These are phyloP conservation scores for Emmelina monodactyla DNA, from an alignment of 2,888 invertebrate species.

Conservation along the genomic window DNA sequence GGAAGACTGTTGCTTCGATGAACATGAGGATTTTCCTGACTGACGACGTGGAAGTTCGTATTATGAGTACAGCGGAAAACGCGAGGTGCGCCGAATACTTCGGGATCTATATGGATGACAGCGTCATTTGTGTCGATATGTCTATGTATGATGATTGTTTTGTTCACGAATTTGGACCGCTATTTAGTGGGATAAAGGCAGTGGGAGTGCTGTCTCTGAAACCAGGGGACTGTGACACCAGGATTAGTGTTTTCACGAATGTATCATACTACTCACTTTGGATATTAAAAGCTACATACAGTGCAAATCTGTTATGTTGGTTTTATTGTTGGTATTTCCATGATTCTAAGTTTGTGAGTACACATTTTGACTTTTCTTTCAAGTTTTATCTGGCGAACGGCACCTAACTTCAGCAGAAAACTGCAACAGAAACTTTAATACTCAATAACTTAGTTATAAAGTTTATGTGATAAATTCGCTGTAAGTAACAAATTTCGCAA, in stretches of 20 bases:
- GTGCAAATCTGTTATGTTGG: too few species aligned
- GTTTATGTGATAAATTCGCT: too few species aligned
- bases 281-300: constrained; percentile 21
- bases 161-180: constrained; percentile 44
- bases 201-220: constrained; percentile 35
- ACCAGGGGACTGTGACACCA: constrained; percentile 35
- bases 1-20: constrained; percentile 50
- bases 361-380: too few species aligned
- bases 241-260: constrained; percentile 25
- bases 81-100: constrained; percentile 32
- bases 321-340: too few species aligned
- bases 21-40: constrained; percentile 39
- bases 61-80: constrained; percentile 19
- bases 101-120: constrained; percentile 29
- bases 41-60: constrained; percentile 34
- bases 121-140: constrained; percentile 39
- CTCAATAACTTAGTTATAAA: too few species aligned
- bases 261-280: constrained; percentile 23
- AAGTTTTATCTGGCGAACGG: too few species aligned
- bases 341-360: too few species aligned
- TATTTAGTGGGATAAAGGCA: constrained; percentile 32
- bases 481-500: too few species aligned
- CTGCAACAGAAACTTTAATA: too few species aligned
- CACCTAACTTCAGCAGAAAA: too few species aligned
- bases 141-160: constrained; percentile 40